A percentile compares a stretch with the other conserved stretches of the same genome.
These are phyloP conservation scores for Pogona vitticeps DNA, from an alignment of 2,113 vertebrate genomes.

Conservation along the genomic window DNA sequence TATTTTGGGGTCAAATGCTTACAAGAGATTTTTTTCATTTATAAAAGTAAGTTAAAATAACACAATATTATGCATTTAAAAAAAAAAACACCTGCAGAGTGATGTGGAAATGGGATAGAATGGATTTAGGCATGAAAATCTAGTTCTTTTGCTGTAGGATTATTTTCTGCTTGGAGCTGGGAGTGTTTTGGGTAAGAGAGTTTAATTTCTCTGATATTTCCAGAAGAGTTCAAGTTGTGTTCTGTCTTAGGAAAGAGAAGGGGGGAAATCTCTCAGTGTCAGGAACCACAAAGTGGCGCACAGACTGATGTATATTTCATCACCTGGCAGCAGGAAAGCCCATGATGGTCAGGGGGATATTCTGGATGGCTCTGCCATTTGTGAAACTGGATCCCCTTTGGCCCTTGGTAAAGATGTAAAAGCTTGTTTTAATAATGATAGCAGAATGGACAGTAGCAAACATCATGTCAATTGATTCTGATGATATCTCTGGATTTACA, in stretches of 20 bases:
- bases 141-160: neutral
- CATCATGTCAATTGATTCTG: neutral
- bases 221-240: neutral
- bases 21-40: no score
- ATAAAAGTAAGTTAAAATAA: no score
- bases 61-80: no score
- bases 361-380: neutral
- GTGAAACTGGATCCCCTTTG: neutral
- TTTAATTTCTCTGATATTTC: neutral
- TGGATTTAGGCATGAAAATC: neutral
- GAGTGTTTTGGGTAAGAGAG: neutral
- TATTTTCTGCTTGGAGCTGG: neutral
- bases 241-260: neutral
- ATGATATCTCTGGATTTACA: neutral
- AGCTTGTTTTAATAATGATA: neutral
- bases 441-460: neutral
- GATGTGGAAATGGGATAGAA: no score
- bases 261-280: neutral
- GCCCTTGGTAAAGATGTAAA: neutral
- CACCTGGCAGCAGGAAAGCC: neutral
- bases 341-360: neutral
- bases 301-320: neutral
- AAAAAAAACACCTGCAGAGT: no score
- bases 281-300: fast-evolving
- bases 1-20: no score